These are phyloP conservation scores for Leucoptera coffeella DNA, from an alignment of 2,888 invertebrate genomes.

Conservation along the genomic window DNA sequence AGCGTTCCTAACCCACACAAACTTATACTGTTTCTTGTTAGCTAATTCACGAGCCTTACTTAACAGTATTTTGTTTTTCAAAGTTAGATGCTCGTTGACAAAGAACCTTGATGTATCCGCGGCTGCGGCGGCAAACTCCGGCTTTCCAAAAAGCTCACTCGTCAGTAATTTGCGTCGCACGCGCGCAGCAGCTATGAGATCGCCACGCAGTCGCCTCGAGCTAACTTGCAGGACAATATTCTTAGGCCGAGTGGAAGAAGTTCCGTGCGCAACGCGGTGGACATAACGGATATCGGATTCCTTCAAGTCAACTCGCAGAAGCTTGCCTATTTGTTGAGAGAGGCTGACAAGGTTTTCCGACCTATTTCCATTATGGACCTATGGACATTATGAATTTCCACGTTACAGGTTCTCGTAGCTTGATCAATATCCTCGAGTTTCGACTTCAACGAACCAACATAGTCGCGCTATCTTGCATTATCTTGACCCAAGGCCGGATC, in stretches of 20 bases:
- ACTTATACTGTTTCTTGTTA: conserved; percentile 1
- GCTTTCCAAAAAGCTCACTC: too few relatives aligned
- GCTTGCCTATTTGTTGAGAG: conserved; percentile 1
- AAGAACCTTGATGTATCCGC: neutral
- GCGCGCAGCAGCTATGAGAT: conserved; percentile 4
- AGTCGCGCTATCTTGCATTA: neutral
- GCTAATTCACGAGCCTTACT: neutral
- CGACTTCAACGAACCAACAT: neutral
- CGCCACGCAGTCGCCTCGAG: conserved; percentile 4
- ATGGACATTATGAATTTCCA: conserved; percentile 6
- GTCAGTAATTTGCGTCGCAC: conserved; percentile 4
- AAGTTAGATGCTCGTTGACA: conserved; percentile 4
- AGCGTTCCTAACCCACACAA: conserved; percentile 3
- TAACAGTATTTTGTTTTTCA: conserved; percentile 3
- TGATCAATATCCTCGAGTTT: conserved; percentile 4
- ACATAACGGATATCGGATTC: neutral
- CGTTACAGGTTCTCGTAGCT: conserved; percentile 3
- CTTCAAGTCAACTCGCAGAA: conserved; percentile 1
- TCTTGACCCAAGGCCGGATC: neutral
- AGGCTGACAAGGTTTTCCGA: conserved; percentile 3
- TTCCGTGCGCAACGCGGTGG: conserved; percentile 4
- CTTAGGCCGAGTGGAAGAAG: conserved; percentile 3
- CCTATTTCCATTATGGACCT: too few relatives aligned
- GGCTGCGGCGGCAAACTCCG: neutral
- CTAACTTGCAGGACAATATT: conserved; percentile 6